These are phyloP conservation scores for Pipa parva DNA, from an alignment of 2,113 vertebrate genomes.

Conservation along the genomic window DNA sequence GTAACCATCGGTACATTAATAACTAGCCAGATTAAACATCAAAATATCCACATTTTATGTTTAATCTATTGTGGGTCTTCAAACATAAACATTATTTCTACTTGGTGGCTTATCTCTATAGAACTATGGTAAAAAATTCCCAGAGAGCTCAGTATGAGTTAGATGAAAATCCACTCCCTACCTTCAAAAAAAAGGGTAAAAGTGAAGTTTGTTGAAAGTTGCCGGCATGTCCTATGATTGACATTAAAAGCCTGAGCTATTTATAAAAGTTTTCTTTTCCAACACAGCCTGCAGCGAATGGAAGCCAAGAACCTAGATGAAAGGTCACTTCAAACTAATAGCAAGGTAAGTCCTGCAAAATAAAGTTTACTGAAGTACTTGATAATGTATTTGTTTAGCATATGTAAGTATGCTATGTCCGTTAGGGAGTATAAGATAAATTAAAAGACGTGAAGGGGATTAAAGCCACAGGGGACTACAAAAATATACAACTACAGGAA, in stretches of 20 bases:
- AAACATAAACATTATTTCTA: constrained; percentile 27
- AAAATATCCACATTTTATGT: constrained; percentile 33
- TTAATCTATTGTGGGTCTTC: constrained; percentile 39
- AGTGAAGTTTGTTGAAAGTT: constrained; percentile 49
- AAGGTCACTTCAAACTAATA: constrained; percentile 42
- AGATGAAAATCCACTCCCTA: no score
- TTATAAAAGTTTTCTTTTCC: constrained; percentile 44
- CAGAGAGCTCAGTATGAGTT: no score
- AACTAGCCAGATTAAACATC: constrained; percentile 58
- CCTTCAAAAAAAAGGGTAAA: constrained; percentile 50
- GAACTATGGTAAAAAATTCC: no score
- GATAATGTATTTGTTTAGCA: constrained; percentile 42
- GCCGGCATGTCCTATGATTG: constrained; percentile 50
- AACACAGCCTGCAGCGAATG: constrained; percentile 29
- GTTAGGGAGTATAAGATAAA: not conserved
- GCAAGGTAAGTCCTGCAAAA: constrained; percentile 41
- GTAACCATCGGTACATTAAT: constrained; percentile 50
- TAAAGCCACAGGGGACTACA: constrained; percentile 17
- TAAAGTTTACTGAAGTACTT: constrained; percentile 37
- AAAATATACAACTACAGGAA: constrained; percentile 19
- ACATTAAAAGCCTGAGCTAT: constrained; percentile 44
- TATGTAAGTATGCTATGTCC: constrained; percentile 28
- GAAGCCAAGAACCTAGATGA: constrained; percentile 46
- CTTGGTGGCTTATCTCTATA: no score
- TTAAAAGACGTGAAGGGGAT: constrained; percentile 11